Percentiles rank a stretch among this genome's conserved stretches.
Conservation (phyloP, 1,140 invertebrate genomes). For the Pogonus chalceus region DNA sequence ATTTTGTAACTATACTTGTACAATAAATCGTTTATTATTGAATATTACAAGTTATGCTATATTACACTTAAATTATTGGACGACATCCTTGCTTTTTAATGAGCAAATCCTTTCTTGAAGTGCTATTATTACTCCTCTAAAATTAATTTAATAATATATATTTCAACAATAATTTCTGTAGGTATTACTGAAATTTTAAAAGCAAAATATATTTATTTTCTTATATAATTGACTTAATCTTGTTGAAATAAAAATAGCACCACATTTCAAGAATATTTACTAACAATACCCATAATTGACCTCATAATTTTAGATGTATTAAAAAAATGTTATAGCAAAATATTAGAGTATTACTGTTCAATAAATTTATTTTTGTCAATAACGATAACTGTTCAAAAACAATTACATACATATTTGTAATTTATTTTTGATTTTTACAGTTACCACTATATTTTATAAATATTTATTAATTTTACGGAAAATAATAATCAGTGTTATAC, state of each 20-base stretch:
- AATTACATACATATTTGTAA: too few relatives aligned
- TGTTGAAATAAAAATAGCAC: too few relatives aligned
- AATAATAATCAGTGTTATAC: too few relatives aligned
- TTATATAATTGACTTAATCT: too few relatives aligned
- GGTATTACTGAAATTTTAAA: neutral
- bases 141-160: too few relatives aligned
- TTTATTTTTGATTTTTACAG: too few relatives aligned
- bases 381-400: too few relatives aligned
- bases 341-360: neutral
- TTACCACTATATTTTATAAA: too few relatives aligned
- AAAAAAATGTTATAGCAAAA: neutral
- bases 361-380: too few relatives aligned
- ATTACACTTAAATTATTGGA: constrained; percentile 4
- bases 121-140: too few relatives aligned
- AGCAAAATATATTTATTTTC: neutral
- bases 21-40: constrained; percentile 1
- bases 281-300: neutral
- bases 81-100: neutral
- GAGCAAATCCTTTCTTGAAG: neutral
- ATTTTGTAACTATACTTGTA: constrained; percentile 1
- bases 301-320: neutral
- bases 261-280: neutral
- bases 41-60: neutral
- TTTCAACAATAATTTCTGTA: neutral
- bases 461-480: too few relatives aligned